Evolutionary conservation across 2,888 invertebrate genomes (phyloP), one percentile per base, ranked within the genome.

Genomic region (Agriopis marginaria): DNA sequence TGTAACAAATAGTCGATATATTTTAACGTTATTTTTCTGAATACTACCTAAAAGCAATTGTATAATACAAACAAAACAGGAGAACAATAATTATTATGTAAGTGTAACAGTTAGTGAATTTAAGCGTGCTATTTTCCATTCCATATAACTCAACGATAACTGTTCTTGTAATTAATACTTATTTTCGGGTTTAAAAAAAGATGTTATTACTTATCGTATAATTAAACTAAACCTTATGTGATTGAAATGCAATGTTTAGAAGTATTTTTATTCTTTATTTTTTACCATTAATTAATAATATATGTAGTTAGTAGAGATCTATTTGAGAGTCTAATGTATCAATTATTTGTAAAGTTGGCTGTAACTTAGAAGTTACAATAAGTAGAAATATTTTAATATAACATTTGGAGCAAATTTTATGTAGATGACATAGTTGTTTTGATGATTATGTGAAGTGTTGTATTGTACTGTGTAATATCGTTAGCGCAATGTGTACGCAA

Each of bases 311-410:
- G 92, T 93, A 94, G 94, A 93, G 93, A 93, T 94, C 93, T 94
- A 93, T 94, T 93, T 92, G 94, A 93, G 93, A 94, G 94, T 93
- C 92, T 94, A 94, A 94, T 93, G 93, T 94, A 94, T 94, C 93
- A 93, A 94, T 94, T 93, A 94, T 94, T 94, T 93, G 94, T 94
- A 93, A 94, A 93, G 93, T 93, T 92, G 93, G 93, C 94, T 94
- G 94, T 94, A 93, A 93, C 93, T 93, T 93, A 93, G 92, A 92
- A 89, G 93, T 94, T 93, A 93, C 93, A 90, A 91, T 93, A 93
- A 92, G 92, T 93, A 93, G 92, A 93, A 86, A 92, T 94, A 93
- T 94, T 93, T 93, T 93, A 93, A 93, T 93, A 93, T 93, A 93
- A 92, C 92, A 93, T 94, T 94, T 93, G 91, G 93, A 93, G 91